Base-by-base conservation (phyloP, 1,140 invertebrate genomes). In the Solenopsis invicta region DNA sequence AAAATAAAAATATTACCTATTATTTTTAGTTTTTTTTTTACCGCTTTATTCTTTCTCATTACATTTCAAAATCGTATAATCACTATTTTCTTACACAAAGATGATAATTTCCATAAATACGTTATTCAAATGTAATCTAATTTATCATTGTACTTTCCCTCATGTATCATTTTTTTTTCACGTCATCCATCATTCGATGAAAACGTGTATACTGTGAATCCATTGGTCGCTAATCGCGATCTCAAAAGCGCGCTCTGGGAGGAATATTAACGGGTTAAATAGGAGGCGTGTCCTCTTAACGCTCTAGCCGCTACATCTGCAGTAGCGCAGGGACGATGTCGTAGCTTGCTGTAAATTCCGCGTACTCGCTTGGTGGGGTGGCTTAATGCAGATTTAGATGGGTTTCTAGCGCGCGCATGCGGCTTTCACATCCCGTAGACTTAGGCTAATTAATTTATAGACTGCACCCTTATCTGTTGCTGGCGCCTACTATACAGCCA, bases 361-460 rank as follows among this genome's bases (percentile, higher is more conserved):
- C 78, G 84, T 76, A 76, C 41, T 75, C 89, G 89, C 85, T 67
- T 77, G 90, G 86, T 10, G 41, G 74, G 92, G 91, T 93, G 86
- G 92, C 93, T 94, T 94, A 94, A 94, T 94, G 92, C 92, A 93
- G 93, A 94, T 94, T 94, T 94, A 94, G 93, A 92, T 93, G 92
- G 90, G 87, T 88, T 87, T 87, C 48, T 34, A 16, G 66, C 50
- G 78, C 76, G 87, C 76, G 86, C 87, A 87, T 56, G 89, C 78
- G 89, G 94, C 94, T 94, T 93, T 94, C 91, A 91, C 90, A 93
- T 92, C 92, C 92, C 91, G 85, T 87, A 92, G 92, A 92, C 92
- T 94, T 92, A 89, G 90, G 86, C 92, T 94, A 94, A 94, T 94
- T 94, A 94, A 94, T 94, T 94, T 94, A 94, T 94, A 94, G 94